Conservation (phyloP, 2,113 vertebrate species). For the Neopipo cinnamomea region DNA sequence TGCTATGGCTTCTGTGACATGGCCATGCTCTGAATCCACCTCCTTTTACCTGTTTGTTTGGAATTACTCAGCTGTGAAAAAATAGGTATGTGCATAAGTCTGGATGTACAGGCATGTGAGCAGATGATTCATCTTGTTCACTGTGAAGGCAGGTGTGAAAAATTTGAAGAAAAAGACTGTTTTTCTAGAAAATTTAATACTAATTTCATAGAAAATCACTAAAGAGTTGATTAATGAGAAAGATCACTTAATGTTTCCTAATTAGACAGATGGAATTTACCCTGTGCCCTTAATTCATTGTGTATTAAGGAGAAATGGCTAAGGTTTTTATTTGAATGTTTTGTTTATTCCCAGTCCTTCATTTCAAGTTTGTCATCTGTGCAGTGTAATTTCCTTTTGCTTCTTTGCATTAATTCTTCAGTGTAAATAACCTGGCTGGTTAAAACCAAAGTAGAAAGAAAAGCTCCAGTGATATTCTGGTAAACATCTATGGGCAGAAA, state of each 20-base stretch:
- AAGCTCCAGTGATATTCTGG: neutral
- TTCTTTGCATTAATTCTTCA: neutral
- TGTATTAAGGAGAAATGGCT: neutral
- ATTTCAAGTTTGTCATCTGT: slow-evolving; percentile 27
- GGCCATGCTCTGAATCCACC: neutral
- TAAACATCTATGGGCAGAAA: neutral
- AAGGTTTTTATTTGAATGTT: neutral
- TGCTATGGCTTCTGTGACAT: neutral
- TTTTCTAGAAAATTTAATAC: slow-evolving; percentile 27
- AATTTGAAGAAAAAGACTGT: neutral
- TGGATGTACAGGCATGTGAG: neutral
- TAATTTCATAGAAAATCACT: slow-evolving; percentile 29
- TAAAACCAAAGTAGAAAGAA: neutral
- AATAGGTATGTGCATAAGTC: neutral
- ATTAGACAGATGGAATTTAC: slow-evolving; percentile 42
- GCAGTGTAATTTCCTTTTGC: neutral
- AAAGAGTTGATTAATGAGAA: slow-evolving; percentile 35
- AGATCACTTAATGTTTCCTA: neutral
- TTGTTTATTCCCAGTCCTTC: slow-evolving; percentile 14
- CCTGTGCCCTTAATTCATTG: slow-evolving; percentile 1
- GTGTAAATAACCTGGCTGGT: neutral
- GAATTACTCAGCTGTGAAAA: neutral
- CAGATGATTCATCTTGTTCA: neutral
- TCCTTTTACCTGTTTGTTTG: neutral
- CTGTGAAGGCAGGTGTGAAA: neutral